Percentiles rank a stretch among this genome's conserved stretches.
These are phyloP conservation scores for Podilymbus podiceps DNA, from an alignment of 2,113 vertebrate species.

Conservation along the genomic window DNA sequence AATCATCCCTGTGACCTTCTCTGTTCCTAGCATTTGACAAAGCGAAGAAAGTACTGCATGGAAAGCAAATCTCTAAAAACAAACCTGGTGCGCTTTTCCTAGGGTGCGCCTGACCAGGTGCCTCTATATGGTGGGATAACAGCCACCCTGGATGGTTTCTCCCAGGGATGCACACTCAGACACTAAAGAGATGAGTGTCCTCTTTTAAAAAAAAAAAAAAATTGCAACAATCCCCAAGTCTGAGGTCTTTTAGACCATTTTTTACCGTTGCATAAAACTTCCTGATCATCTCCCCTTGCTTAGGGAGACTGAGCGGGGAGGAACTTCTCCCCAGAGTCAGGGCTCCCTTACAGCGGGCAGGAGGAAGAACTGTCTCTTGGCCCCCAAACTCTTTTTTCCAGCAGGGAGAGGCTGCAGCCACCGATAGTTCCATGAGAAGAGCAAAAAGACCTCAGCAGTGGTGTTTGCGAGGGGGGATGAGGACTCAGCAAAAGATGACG, in stretches of 20 bases:
- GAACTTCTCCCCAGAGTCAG: background rate
- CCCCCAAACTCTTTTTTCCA: background rate
- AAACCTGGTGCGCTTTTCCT: background rate
- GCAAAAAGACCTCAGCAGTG: background rate
- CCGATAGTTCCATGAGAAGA: background rate
- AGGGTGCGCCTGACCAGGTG: background rate
- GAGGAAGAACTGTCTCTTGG: background rate
- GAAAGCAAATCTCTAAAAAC: background rate
- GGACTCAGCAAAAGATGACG: background rate
- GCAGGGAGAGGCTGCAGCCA: background rate
- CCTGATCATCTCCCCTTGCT: background rate
- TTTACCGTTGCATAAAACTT: background rate
- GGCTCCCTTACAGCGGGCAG: background rate
- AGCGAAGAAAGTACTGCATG: background rate
- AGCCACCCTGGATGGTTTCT: background rate
- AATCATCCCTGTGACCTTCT: conserved; percentile 58
- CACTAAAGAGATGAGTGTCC: background rate
- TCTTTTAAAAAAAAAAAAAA: background rate
- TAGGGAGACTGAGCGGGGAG: background rate
- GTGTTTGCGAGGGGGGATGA: background rate
- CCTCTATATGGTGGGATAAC: background rate
- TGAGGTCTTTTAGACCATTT: background rate
- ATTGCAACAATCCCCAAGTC: background rate
- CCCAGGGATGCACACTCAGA: background rate
- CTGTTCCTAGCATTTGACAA: background rate